phyloP scores from a whole-genome alignment of 2,888 invertebrate species.

The Ellobium chinense region DNA sequence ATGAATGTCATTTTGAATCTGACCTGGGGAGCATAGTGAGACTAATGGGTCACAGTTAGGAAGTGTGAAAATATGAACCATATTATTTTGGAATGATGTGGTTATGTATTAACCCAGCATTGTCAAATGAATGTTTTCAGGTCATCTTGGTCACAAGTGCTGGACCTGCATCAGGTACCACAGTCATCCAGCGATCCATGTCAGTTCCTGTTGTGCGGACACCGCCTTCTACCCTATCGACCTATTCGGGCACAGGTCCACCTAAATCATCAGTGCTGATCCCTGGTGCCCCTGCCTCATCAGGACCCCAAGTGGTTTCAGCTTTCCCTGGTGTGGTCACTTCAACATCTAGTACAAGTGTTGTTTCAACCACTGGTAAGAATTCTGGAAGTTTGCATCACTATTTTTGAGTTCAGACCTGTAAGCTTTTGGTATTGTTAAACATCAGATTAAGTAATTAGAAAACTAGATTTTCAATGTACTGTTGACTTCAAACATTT shows the following conservation, averaged over 20 bases:
- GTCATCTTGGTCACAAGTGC: slow-evolving; percentile 75
- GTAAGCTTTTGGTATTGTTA: too few relatives aligned
- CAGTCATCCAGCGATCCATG: slow-evolving; percentile 66
- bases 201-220: slow-evolving; percentile 69
- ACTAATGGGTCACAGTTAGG: too few relatives aligned
- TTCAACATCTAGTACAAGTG: slow-evolving; percentile 58
- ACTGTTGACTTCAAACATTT: too few relatives aligned
- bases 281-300: slow-evolving; percentile 52
- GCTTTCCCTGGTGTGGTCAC: slow-evolving; percentile 64
- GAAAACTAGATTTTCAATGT: too few relatives aligned
- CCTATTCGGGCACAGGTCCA: slow-evolving; percentile 36
- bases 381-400: too few relatives aligned
- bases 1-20: too few relatives aligned
- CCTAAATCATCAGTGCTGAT: slow-evolving; percentile 58
- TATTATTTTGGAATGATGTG: too few relatives aligned
- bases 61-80: too few relatives aligned
- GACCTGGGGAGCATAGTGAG: too few relatives aligned
- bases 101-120: too few relatives aligned
- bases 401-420: too few relatives aligned
- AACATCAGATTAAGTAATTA: too few relatives aligned
- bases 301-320: slow-evolving; percentile 58
- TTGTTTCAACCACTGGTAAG: slow-evolving; percentile 61
- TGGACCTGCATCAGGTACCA: slow-evolving; percentile 60
- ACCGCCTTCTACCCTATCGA: slow-evolving; percentile 54
- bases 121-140: slow-evolving; percentile 47